Percentiles rank a stretch among this genome's conserved stretches.
These are phyloP conservation scores for Polyodon spathula DNA, from an alignment of 2,113 vertebrate species.

Conservation along the genomic window DNA sequence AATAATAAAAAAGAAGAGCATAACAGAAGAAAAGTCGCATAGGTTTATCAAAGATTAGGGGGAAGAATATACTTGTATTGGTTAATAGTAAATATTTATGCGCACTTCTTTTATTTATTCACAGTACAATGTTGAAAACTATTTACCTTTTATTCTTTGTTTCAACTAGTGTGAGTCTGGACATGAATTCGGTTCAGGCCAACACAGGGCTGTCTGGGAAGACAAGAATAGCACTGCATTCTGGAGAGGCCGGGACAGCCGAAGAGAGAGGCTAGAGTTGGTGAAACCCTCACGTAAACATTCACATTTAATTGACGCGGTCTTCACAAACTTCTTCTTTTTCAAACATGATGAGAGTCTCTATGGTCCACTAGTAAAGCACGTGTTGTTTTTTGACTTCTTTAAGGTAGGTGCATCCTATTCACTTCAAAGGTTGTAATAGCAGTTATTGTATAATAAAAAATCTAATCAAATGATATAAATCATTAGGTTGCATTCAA, in stretches of 20 bases:
- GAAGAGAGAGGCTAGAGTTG: conserved; percentile 85
- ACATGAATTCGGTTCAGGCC: conserved; percentile 95
- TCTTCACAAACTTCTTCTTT: conserved; percentile 98
- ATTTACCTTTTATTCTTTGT: conserved; percentile 19
- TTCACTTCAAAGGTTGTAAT: neutral
- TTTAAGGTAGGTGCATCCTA: conserved; percentile 74
- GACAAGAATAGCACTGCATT: conserved; percentile 80
- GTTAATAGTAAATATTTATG: too few species aligned
- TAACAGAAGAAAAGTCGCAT: too few species aligned
- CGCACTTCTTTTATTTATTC: neutral
- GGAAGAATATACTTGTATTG: too few species aligned
- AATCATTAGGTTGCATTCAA: too few species aligned
- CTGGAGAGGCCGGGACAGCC: conserved; percentile 94
- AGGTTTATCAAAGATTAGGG: too few species aligned
- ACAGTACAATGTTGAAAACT: neutral
- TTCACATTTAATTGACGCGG: conserved; percentile 78
- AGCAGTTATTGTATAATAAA: neutral
- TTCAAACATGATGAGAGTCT: conserved; percentile 88
- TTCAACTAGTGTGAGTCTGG: conserved; percentile 79
- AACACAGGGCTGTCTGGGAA: conserved; percentile 79
- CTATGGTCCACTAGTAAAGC: conserved; percentile 92
- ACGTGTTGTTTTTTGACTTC: conserved; percentile 96
- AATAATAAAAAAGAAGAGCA: too few species aligned
- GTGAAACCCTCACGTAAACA: conserved; percentile 81
- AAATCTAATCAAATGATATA: neutral